Evolutionary conservation across 2,113 vertebrate species (phyloP), one percentile per base, ranked within the genome.

Genomic region (Oryzias curvinotus): DNA sequence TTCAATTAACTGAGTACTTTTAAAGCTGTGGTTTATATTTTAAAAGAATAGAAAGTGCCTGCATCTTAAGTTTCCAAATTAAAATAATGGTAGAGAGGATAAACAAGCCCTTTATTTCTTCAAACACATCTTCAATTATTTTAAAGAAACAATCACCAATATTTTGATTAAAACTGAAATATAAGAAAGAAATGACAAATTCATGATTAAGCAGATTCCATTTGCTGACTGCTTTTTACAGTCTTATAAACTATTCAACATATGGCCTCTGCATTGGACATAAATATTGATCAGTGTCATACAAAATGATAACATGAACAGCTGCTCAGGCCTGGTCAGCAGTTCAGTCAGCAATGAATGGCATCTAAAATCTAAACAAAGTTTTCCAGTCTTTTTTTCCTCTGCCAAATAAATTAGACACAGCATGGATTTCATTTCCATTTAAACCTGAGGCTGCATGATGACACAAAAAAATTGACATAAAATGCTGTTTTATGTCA

Each of bases 321-420:
- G 14, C 0, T 57, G 50, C 54, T 72, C n/a, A 42, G 52, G 54
- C 16, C 58, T 51, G 65, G n/a, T 59, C 19, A 70, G 53, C 47
- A 62, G 54, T 45, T 61, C 30, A 61, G 59, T 65, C 62, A 78
- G 46, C 55, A 65, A 57, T 69, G 63, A 78, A 62, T 54, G 42
- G 25, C 42, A 75, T 65, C 59, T 53, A 59, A 73, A 21, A 65
- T 41, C 42, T 52, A n/a, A 75, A 74, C 44, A 64, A 28, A 60
- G 69, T 66, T 57, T 36, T 72, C 28, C 26, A 42, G 41, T 68
- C n/a, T 50, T 62, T 65, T 69, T 80, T 77, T 77, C 62, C 68
- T 25, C 25, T 47, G 72, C 65, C 65, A 56, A 65, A 49, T 28
- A 73, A 71, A 77, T 78, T 62, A 68, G 48, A 67, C 61, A 46